Evolutionary conservation across 2,888 invertebrate genomes (phyloP).

Genomic region (Dexiosoma caninum): DNA sequence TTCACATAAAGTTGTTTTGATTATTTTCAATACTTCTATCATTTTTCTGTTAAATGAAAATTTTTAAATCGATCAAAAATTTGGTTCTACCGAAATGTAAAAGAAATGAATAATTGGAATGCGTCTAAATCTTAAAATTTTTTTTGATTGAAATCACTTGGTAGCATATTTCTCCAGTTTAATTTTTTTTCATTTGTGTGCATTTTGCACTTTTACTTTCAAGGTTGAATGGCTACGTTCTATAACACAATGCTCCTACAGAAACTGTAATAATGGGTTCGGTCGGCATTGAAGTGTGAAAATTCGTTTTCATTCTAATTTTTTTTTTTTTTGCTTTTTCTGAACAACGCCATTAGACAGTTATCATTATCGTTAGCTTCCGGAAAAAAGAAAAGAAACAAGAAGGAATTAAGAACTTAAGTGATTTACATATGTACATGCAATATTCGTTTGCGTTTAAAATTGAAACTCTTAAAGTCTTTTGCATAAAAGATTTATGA

Average conservation of each 20-base stretch:
- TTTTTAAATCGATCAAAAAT: too few species aligned
- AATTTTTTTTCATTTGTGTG: neutral
- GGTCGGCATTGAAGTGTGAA: slow-evolving; percentile 16
- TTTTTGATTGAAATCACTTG: neutral
- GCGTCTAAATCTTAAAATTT: too few species aligned
- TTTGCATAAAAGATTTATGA: too few species aligned
- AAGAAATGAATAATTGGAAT: too few species aligned
- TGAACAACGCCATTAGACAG: slow-evolving; percentile 2
- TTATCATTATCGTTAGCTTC: slow-evolving; percentile 2
- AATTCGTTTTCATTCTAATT: neutral
- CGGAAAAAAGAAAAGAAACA: neutral
- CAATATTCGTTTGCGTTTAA: neutral
- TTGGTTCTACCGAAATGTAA: too few species aligned
- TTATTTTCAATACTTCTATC: too few species aligned
- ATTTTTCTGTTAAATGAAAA: too few species aligned
- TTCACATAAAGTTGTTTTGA: too few species aligned
- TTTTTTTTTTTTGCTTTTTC: neutral
- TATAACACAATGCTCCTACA: neutral
- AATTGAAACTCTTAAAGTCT: neutral
- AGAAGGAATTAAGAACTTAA: neutral
- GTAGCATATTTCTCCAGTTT: neutral
- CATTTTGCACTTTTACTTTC: neutral
- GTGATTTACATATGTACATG: neutral
- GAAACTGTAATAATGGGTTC: neutral
- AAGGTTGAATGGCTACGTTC: neutral